Evolutionary conservation across 2,888 invertebrate genomes (phyloP).

Genomic region (Gonocerus acuteangulatus): DNA sequence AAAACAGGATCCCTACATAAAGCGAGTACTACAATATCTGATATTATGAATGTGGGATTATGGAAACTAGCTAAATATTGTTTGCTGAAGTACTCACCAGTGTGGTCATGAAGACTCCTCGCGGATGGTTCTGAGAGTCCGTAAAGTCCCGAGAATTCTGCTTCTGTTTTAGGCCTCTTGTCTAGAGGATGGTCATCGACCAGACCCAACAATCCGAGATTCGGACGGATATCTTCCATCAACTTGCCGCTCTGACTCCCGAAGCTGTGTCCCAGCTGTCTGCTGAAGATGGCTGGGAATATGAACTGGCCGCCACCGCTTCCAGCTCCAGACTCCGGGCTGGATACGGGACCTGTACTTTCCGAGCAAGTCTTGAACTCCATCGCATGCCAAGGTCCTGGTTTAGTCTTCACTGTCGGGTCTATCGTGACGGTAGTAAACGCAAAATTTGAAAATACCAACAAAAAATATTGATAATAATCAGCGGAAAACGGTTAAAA

Average conservation of each 20-base stretch:
- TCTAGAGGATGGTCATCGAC: conserved; percentile 43
- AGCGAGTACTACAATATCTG: no score
- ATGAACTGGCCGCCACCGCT: conserved; percentile 65
- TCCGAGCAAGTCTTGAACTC: conserved; percentile 33
- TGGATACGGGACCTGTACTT: conserved; percentile 22
- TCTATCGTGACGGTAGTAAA: no score
- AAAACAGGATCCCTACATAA: no score
- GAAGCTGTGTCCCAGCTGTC: conserved; percentile 52
- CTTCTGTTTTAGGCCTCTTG: conserved; percentile 32
- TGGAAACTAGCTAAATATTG: no score
- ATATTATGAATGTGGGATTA: no score
- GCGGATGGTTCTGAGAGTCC: conserved; percentile 34
- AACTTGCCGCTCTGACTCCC: conserved; percentile 49
- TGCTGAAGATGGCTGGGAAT: conserved; percentile 83
- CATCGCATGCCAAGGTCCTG: conserved; percentile 27
- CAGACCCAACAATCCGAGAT: conserved; percentile 68
- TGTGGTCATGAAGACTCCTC: conserved; percentile 35
- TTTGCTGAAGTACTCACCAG: conserved; percentile 33
- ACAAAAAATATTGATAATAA: no score
- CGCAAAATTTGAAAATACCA: no score
- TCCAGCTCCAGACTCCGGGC: conserved; percentile 39
- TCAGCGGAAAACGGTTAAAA: no score
- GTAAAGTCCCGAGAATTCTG: conserved; percentile 31
- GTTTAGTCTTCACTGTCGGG: background rate
- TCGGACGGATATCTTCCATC: conserved; percentile 81